Conservation (phyloP, 2,797 vertebrate genomes). For the Numenius phaeopus region DNA sequence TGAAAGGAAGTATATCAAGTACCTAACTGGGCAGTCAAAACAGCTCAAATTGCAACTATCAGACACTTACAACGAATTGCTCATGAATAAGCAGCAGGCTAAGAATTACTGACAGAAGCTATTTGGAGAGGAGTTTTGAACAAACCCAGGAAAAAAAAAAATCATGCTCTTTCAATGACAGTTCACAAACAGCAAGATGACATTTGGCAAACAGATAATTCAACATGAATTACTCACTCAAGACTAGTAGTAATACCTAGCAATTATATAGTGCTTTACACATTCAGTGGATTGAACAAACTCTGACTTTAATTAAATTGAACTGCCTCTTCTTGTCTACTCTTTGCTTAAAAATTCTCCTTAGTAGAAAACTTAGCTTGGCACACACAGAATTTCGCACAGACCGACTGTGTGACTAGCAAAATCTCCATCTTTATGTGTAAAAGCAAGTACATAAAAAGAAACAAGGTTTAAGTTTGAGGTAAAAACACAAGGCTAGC, state of each 20-base stretch:
- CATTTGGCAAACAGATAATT: constrained; percentile 68
- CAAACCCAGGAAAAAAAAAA: neutral
- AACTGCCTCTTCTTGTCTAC: constrained; percentile 11
- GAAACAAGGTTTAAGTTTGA: neutral
- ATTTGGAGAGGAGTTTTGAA: neutral
- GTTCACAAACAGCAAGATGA: constrained; percentile 55
- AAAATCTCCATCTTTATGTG: neutral
- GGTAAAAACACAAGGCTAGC: neutral
- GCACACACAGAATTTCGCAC: neutral
- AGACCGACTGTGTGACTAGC: neutral
- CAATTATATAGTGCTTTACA: constrained; percentile 40
- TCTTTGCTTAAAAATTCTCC: neutral
- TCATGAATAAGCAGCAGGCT: constrained; percentile 45
- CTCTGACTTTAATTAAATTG: constrained; percentile 59
- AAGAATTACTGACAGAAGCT: constrained; percentile 51
- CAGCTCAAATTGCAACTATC: constrained; percentile 38
- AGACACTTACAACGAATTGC: constrained; percentile 21
- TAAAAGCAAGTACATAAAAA: neutral
- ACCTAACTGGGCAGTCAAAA: constrained; percentile 13
- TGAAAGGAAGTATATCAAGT: constrained; percentile 17
- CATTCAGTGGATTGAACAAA: constrained; percentile 12
- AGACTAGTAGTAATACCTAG: constrained; percentile 43
- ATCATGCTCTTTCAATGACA: constrained; percentile 15
- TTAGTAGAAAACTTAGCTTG: neutral
- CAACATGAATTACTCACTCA: constrained; percentile 53